These are phyloP conservation scores for Bufo gargarizans DNA, from an alignment of 2,113 vertebrate genomes.

Conservation along the genomic window DNA sequence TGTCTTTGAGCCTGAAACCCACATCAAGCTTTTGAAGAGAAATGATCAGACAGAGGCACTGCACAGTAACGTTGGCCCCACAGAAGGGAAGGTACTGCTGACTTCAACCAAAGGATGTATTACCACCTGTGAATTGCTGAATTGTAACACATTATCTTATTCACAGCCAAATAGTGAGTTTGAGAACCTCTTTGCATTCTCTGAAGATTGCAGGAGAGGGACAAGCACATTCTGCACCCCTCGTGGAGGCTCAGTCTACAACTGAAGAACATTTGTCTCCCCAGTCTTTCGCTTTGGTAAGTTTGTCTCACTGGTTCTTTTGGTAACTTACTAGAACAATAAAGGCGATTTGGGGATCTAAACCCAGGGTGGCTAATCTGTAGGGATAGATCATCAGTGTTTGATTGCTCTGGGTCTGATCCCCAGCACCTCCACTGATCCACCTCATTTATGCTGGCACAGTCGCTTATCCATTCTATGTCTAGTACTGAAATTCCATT, in stretches of 20 bases:
- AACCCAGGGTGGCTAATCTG: neutral
- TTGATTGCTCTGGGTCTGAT: too few species aligned
- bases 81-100: conserved; percentile 68
- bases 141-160: neutral
- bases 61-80: conserved; percentile 62
- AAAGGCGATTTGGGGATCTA: neutral
- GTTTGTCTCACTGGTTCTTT: conserved; percentile 60
- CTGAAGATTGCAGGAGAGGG: conserved; percentile 82
- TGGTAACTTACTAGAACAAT: neutral
- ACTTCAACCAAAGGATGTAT: neutral
- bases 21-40: conserved; percentile 75
- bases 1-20: conserved; percentile 67
- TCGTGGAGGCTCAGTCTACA: conserved; percentile 64
- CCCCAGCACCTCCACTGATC: too few species aligned
- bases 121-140: neutral
- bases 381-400: neutral
- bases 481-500: neutral
- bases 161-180: conserved; percentile 72
- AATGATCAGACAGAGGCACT: conserved; percentile 68
- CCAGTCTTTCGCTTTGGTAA: conserved; percentile 94
- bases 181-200: conserved; percentile 86
- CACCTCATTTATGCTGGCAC: too few species aligned
- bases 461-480: neutral
- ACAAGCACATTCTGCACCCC: conserved; percentile 67
- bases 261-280: conserved; percentile 88